Conservation (phyloP, 2,113 vertebrate species). For the Stegostoma tigrinum region DNA sequence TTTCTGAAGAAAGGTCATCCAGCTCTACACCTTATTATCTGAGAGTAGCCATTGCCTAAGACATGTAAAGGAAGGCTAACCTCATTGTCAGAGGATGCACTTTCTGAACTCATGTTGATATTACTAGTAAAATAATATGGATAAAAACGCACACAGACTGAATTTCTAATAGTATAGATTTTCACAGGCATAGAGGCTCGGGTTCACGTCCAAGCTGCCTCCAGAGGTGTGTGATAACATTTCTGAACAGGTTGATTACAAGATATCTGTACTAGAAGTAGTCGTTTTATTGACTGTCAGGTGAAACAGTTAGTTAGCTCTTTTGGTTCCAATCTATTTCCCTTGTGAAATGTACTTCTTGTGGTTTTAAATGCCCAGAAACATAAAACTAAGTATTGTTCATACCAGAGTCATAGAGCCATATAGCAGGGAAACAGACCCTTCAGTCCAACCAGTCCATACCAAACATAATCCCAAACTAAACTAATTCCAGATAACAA, state of each 20-base stretch:
- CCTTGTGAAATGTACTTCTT: background rate
- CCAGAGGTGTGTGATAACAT: no score
- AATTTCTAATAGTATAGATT: background rate
- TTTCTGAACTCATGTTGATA: background rate
- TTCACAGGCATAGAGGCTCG: background rate
- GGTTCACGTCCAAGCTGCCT: no score
- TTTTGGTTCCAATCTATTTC: background rate
- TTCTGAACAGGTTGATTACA: no score
- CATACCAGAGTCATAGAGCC: background rate
- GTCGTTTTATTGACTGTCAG: background rate
- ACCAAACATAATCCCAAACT: no score
- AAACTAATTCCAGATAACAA: no score
- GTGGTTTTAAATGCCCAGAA: background rate
- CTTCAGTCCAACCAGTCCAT: no score
- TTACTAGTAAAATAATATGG: background rate
- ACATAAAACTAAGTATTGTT: background rate
- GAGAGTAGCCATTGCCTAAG: background rate
- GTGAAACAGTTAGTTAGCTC: background rate
- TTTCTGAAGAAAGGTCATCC: no score
- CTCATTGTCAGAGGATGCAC: background rate
- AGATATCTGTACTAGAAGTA: background rate
- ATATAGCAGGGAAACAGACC: no score
- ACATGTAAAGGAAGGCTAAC: background rate
- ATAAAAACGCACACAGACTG: background rate
- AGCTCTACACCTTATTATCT: background rate